A percentile compares a stretch with the other conserved stretches of the same genome.
phyloP scores from a whole-genome alignment of 2,888 invertebrate genomes.

The Agrochola macilenta region DNA sequence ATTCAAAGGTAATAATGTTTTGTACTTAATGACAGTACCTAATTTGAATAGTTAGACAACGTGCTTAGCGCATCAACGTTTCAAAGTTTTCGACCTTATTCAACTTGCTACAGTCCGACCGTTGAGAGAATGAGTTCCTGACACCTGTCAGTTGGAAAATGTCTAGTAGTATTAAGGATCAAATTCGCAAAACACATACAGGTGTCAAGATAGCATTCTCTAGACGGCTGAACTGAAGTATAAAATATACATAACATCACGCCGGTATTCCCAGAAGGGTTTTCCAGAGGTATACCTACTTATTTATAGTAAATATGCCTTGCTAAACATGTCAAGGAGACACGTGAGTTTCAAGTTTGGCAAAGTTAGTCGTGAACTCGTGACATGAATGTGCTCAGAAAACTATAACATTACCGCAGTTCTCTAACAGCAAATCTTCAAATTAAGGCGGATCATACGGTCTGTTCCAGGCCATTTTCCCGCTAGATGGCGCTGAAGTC shows the following conservation, averaged over 20 bases:
- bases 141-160: no score
- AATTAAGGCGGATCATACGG: no score
- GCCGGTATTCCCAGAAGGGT: neutral
- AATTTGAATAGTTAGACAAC: conserved; percentile 16
- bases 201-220: no score
- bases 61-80: neutral
- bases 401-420: neutral
- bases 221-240: no score
- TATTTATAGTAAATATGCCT: neutral
- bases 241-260: neutral
- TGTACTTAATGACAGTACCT: conserved; percentile 6
- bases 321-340: neutral
- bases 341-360: neutral
- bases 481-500: no score
- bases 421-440: neutral
- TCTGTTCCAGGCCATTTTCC: no score
- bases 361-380: neutral
- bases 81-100: neutral
- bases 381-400: neutral
- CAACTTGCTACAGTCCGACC: no score
- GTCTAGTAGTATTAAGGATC: no score
- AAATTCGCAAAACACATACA: no score
- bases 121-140: no score
- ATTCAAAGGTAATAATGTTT: neutral
- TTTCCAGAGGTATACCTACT: neutral